A percentile compares a stretch with the other conserved stretches of the same genome.
Conservation (phyloP, 2,797 vertebrate species). For the Malurus leucopterus region DNA sequence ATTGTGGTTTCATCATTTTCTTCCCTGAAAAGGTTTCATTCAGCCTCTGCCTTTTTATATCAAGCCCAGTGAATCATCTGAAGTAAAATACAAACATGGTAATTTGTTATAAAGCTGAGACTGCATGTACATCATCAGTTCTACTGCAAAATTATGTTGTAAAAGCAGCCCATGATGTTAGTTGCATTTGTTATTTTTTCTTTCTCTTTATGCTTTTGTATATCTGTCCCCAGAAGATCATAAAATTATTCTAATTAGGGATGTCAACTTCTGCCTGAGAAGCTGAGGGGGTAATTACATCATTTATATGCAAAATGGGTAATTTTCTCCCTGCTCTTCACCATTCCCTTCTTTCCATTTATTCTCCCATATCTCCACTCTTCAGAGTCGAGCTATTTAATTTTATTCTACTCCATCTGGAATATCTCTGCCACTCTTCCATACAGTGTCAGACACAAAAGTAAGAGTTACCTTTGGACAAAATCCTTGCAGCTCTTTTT, state of each 20-base stretch:
- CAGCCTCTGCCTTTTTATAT: conserved; percentile 45
- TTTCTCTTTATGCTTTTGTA: conserved; percentile 49
- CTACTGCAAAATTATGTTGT: conserved; percentile 49
- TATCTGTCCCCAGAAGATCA: conserved; percentile 59
- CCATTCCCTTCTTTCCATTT: conserved; percentile 58
- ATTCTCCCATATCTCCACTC: conserved; percentile 42
- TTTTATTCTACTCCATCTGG: conserved; percentile 54
- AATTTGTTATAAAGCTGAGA: conserved; percentile 51
- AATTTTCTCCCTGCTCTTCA: conserved; percentile 60
- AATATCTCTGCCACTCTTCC: conserved; percentile 23
- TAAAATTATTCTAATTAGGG: conserved; percentile 73
- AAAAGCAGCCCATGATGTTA: conserved; percentile 18
- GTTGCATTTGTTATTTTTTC: conserved; percentile 50
- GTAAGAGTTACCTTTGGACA: neutral
- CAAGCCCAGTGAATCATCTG: conserved; percentile 17
- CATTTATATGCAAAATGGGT: conserved; percentile 69
- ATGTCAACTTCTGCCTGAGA: conserved; percentile 65
- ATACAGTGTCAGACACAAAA: neutral
- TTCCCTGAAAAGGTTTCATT: conserved; percentile 33
- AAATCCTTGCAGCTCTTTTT: neutral
- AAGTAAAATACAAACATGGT: conserved; percentile 17
- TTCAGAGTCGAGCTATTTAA: conserved; percentile 54
- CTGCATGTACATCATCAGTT: conserved; percentile 25
- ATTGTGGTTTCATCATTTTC: conserved; percentile 26
- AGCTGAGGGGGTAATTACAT: conserved; percentile 70